Conservation (phyloP, 2,888 invertebrate species). For the Meiosimyza decipiens region DNA sequence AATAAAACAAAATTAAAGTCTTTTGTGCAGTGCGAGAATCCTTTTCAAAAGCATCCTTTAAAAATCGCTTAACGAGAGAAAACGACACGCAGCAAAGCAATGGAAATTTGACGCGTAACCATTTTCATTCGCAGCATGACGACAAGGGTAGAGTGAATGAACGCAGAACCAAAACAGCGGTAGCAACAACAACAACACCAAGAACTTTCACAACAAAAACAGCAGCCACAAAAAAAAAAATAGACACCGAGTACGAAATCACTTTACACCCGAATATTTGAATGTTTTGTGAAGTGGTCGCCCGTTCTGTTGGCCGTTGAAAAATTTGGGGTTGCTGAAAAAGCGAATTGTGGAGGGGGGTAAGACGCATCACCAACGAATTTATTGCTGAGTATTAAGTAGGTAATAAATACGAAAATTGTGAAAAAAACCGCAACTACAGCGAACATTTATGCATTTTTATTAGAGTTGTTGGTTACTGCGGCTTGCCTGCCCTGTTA, state of each 20-base stretch:
- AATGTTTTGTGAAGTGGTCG: slow-evolving; percentile 7
- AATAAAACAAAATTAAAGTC: slow-evolving; percentile 32
- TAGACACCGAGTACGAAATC: not conserved
- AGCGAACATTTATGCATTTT: not conserved
- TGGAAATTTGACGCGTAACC: not conserved
- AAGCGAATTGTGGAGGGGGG: not conserved
- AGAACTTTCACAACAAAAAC: too few relatives aligned
- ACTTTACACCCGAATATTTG: slow-evolving; percentile 19
- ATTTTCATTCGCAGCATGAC: not conserved
- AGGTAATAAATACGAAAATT: slow-evolving; percentile 15
- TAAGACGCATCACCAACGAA: not conserved
- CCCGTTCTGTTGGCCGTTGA: not conserved
- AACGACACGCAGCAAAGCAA: not conserved
- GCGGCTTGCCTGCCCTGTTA: not conserved
- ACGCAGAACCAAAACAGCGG: not conserved
- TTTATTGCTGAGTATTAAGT: not conserved
- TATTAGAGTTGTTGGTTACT: not conserved
- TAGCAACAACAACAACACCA: too few relatives aligned
- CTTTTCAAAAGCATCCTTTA: slow-evolving; percentile 12
- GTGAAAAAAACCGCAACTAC: slow-evolving; percentile 6
- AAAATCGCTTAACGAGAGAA: slow-evolving; percentile 13
- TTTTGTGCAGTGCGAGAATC: slow-evolving; percentile 15
- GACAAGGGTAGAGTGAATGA: not conserved
- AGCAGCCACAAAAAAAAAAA: too few relatives aligned
- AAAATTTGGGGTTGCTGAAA: not conserved